Conservation (phyloP, 2,797 vertebrate genomes). For the Microhierax caerulescens region DNA sequence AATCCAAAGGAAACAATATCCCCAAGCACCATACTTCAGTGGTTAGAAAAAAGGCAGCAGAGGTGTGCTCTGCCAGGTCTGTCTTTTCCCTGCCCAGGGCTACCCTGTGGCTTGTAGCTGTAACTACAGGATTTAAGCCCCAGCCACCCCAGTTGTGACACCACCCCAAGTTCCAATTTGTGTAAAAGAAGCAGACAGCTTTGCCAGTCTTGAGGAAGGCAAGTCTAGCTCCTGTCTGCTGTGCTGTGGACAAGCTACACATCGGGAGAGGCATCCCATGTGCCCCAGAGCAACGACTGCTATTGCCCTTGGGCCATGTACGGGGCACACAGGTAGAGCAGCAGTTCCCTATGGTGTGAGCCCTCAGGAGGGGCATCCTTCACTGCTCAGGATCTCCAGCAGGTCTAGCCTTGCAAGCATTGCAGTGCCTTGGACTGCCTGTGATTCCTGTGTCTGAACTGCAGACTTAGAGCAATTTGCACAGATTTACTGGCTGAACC, state of each 20-base stretch:
- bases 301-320: neutral
- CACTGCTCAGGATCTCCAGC: neutral
- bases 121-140: neutral
- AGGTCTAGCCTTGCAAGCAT: neutral
- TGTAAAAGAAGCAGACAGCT: neutral
- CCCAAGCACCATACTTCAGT: neutral
- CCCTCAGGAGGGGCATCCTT: neutral
- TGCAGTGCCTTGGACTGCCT: neutral
- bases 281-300: rapidly evolving
- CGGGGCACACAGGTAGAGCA: neutral
- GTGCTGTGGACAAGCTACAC: neutral
- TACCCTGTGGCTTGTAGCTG: rapidly evolving
- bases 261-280: neutral
- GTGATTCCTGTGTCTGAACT: rapidly evolving
- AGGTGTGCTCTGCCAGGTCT: neutral
- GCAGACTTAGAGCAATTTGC: neutral
- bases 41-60: neutral
- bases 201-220: neutral
- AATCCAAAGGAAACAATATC: neutral
- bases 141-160: neutral
- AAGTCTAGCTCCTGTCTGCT: neutral
- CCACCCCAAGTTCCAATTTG: neutral
- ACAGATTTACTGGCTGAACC: neutral
- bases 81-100: neutral
- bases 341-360: rapidly evolving